Evolutionary conservation across 2,113 vertebrate genomes (phyloP), one percentile per base, ranked within the genome.

Genomic region (Phainopepla nitens): DNA sequence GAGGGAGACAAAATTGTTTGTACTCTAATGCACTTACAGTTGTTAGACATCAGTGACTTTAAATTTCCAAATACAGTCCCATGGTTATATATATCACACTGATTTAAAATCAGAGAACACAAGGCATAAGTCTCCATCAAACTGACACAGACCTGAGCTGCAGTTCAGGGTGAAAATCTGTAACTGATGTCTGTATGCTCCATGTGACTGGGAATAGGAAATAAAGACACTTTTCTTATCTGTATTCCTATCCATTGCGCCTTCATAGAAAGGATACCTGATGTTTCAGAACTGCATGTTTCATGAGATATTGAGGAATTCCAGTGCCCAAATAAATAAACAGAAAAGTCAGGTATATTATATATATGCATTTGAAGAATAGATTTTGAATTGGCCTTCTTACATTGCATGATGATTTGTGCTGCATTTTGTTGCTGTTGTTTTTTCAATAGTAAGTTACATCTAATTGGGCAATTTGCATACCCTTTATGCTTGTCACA

Each of bases 381-480:
- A 94, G 87, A 85, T 87, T 90, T 90, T 93, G 93, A 97, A 92
- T 94, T 90, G 72, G 65, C 73, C 72, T 70, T 90, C 51, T 94
- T 79, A 75, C 42, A 82, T 49, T 79, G 68, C 66, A 35, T 64
- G 95, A 89, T 47, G 33, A 57, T 70, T 97, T 94, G 65, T 94
- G 92, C 70, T 78, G 58, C 88, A 87, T 94, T 96, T 94, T 91
- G 81, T 93, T 92, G 83, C 84, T 79, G 54, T 94, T 96, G 51
- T 79, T 97, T 95, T 58, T 87, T 93, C 93, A 96, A 75, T 71
- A 94, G 88, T 42, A 91, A 58, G 90, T 88, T 89, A 77, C 0
- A 1, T 78, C 78, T 97, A 97, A 97, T 96, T 96, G 92, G 93
- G 65, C 72, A 92, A 96, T 96, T 94, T 97, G 90, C 95, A 96